Evolutionary conservation across 2,113 vertebrate genomes (phyloP).

Genomic region (Trematocara stigmaticum): DNA sequence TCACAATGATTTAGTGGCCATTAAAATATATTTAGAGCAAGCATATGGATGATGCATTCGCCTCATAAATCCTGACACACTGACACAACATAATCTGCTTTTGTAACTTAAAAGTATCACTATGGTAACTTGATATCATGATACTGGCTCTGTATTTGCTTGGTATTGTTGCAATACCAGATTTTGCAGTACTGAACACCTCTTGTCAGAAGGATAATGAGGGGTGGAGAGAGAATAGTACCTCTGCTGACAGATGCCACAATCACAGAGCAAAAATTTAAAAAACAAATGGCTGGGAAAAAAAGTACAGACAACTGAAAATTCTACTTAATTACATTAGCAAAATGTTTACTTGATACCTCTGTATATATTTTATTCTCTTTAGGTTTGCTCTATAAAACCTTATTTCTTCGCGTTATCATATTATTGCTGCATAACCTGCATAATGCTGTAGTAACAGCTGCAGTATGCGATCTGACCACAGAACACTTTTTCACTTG

Average conservation of each 20-base stretch:
- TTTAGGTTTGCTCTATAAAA: not conserved
- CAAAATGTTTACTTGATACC: not conserved
- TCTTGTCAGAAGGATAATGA: not conserved
- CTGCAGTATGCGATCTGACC: not conserved
- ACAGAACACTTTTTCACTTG: not conserved
- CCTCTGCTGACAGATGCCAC: not conserved
- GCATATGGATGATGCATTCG: not conserved
- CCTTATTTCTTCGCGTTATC: not conserved
- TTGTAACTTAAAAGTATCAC: not conserved
- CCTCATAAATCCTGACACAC: not conserved
- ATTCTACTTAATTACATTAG: not conserved
- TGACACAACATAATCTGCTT: not conserved
- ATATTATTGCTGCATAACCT: not conserved
- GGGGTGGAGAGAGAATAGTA: not conserved
- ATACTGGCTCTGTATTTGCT: not conserved
- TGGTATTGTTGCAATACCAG: not conserved
- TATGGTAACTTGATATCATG: not conserved
- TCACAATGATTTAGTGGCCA: not conserved
- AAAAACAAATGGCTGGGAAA: rapidly evolving
- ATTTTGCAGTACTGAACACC: not conserved
- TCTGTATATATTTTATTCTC: not conserved
- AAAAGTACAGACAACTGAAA: not conserved
- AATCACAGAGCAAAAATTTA: rapidly evolving
- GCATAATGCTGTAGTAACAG: not conserved
- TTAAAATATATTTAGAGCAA: not conserved